A percentile compares a stretch with the other conserved stretches of the same genome.
Evolutionary conservation across 2,888 invertebrate genomes (phyloP).

Genomic region (Dyspetes luteomarginatus): DNA sequence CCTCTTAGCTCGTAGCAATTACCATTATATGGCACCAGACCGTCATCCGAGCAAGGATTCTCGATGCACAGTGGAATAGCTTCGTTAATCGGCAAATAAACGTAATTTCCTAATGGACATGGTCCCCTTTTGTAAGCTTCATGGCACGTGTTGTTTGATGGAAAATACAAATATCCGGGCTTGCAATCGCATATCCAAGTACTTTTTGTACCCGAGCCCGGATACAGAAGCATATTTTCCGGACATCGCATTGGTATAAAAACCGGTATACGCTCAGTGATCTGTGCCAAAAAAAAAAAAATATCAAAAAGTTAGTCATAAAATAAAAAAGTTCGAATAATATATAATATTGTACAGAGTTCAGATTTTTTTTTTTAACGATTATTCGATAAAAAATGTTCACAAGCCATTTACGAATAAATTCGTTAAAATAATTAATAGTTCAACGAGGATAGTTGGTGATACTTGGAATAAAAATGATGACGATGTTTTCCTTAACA

Average conservation of each 20-base stretch:
- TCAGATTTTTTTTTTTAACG: no score
- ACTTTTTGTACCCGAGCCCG: slow-evolving; percentile 86
- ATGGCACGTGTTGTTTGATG: slow-evolving; percentile 86
- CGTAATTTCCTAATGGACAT: slow-evolving; percentile 85
- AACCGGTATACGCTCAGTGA: slow-evolving; percentile 83
- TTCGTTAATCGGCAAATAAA: slow-evolving; percentile 84
- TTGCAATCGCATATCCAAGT: slow-evolving; percentile 87
- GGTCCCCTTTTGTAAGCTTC: slow-evolving; percentile 88
- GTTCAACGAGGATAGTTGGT: no score
- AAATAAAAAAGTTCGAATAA: no score
- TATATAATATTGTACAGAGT: no score
- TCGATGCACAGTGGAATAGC: slow-evolving; percentile 86
- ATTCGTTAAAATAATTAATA: no score
- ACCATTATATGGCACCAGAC: slow-evolving; percentile 83
- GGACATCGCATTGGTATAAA: slow-evolving; percentile 86
- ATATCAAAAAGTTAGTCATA: no score
- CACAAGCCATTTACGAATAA: no score
- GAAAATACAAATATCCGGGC: slow-evolving; percentile 85
- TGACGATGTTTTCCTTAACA: no score
- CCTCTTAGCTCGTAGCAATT: slow-evolving; percentile 84
- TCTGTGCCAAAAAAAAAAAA: slow-evolving; percentile 63
- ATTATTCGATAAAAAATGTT: no score
- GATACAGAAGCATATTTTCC: slow-evolving; percentile 87
- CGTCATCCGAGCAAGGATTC: slow-evolving; percentile 87
- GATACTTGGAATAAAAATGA: no score